Evolutionary conservation across 2,797 vertebrate genomes (phyloP), one percentile per base, ranked within the genome.

Genomic region (Huso huso): DNA sequence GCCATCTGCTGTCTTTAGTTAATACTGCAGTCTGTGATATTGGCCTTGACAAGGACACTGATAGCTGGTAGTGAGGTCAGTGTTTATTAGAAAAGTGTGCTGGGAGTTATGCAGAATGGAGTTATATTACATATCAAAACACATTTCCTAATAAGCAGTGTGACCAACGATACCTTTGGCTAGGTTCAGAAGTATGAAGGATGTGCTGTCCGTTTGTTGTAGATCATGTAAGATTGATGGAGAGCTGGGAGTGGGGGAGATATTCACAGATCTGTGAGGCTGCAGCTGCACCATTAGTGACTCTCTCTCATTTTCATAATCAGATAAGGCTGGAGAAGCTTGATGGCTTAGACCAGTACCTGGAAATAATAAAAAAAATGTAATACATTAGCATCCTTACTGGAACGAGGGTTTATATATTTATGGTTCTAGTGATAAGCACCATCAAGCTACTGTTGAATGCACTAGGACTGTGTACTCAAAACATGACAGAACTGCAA

Each of bases 171-270:
- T 83, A 97, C 96, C 94, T 91, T 96, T 94, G n/a, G 96, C 95
- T 1, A 99, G 84, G 77, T 97, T 99, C 70, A 98, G 93, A 57
- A 99, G 91, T 82, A 98, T 94, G 71, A 96, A 99, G 55, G 95
- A 98, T 57, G 93, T 93, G 84, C 87, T 94, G 72, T 98, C 95
- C 5, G 87, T 89, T 76, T 94, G 92, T 66, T 97, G 96, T 7
- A 98, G 85, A 78, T 99, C 95, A 73, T 98, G 94, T 72, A 99
- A 86, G 78, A 98, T 81, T 55, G 78, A 75, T 0, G 76, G 61
- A 1, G 86, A 87, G 73, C 88, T 83, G 69, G 90, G 85, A 64
- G 88, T 83, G 79, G 81, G 75, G 69, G 88, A 76, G 85, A 79
- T 72, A 76, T 86, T 73, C 89, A 87, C 63, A 9, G 51, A 62